Conservation (phyloP, 37 sponge, comb jelly and placozoan species). For the Chondrosia reniformis region DNA sequence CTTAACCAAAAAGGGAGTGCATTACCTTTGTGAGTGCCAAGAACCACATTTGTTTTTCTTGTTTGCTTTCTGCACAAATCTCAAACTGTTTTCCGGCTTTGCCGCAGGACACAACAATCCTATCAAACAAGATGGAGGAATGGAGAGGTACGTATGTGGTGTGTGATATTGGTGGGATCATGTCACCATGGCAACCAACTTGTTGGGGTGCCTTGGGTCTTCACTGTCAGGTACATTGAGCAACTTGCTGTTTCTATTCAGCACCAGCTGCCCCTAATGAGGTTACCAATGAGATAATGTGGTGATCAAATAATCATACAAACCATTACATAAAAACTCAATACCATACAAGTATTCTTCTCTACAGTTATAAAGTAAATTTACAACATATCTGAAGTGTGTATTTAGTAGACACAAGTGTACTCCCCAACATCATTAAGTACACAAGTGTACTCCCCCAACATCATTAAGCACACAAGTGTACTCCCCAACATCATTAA, state of each 20-base stretch:
- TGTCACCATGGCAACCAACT: no score
- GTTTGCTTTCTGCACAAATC: slow-evolving; percentile 48
- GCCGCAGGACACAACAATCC: slow-evolving; percentile 71
- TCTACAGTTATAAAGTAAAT: no score
- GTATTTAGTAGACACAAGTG: background rate
- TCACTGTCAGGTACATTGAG: slow-evolving; percentile 33
- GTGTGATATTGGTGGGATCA: no score
- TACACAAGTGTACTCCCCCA: background rate
- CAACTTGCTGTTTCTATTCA: slow-evolving; percentile 44
- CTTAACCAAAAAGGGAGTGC: no score
- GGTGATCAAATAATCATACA: background rate
- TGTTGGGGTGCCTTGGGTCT: slow-evolving; percentile 8
- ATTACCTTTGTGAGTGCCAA: slow-evolving; percentile 68
- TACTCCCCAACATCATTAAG: background rate
- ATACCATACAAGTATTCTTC: background rate
- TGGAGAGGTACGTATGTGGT: no score
- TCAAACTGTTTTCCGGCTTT: slow-evolving; percentile 37
- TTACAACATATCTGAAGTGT: no score
- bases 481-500: background rate
- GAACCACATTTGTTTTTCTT: slow-evolving; percentile 60
- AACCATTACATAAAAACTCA: background rate
- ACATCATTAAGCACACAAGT: no score
- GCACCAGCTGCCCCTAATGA: slow-evolving; percentile 54
- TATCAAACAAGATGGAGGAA: no score
- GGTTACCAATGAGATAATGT: background rate